Conservation (phyloP, 30 jellyfish, hydroid and myxozoan species). For the Nemopilema nomurai region DNA sequence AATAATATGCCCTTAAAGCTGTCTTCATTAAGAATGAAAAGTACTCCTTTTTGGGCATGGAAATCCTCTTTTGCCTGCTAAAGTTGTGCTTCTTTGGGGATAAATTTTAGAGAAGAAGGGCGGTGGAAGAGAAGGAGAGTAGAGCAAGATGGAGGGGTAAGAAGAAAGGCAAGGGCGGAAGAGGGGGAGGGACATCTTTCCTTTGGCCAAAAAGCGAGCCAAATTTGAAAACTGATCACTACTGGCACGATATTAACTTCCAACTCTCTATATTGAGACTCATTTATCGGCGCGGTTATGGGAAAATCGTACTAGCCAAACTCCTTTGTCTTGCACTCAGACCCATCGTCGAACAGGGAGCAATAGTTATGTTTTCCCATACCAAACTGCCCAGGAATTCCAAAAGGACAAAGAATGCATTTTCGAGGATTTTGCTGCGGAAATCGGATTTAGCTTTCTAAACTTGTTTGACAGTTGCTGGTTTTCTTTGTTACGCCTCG, state of each 20-base stretch:
- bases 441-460: not conserved
- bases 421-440: not conserved
- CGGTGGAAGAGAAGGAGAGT: too few species aligned
- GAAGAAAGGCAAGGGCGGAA: too few species aligned
- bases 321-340: not conserved
- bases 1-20: not conserved
- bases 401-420: not conserved
- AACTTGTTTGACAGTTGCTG: not conserved
- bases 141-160: too few species aligned
- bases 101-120: too few species aligned
- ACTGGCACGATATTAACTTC: too few species aligned
- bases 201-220: too few species aligned
- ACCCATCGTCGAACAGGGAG: not conserved
- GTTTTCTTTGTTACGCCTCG: not conserved
- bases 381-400: not conserved
- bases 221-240: too few species aligned
- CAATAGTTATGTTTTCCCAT: not conserved
- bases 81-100: not conserved
- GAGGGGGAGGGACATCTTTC: too few species aligned
- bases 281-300: too few species aligned
- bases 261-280: too few species aligned
- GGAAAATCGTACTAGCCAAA: not conserved
- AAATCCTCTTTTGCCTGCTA: not conserved
- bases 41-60: not conserved
- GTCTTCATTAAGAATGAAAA: too few species aligned